Base-by-base conservation (phyloP, 2,888 invertebrate species). In the Lasioglossum pauxillum region DNA sequence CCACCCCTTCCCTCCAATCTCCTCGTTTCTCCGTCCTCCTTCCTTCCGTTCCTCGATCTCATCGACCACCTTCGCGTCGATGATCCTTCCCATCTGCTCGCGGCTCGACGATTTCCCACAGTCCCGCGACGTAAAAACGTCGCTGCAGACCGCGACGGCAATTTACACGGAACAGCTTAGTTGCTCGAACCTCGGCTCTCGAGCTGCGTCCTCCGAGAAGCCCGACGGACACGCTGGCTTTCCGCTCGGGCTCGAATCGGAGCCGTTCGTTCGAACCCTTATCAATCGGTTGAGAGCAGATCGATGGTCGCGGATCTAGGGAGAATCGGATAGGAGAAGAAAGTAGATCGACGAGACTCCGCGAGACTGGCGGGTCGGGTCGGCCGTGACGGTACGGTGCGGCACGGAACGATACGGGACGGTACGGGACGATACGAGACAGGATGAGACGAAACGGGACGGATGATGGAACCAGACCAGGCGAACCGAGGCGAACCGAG, bases 71-170 rank as follows among this genome's bases (percentile, higher is more conserved):
- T 79, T 84, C 83, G 82, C 78, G 75, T 79, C 88, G 78, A 86
- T 77, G 86, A 78, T 64, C 80, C 89, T 83, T 80, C 67, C 86
- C 88, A 85, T 90, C 88, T 88, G 83, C 84, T 88, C 83, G 71
- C 83, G 49, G 73, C 80, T 83, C 69, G 74, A 57, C 69, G 23
- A 76, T 80, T 81, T 73, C 80, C 77, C 88, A 84, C 84, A 57
- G 67, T 31, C 46, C 41, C 64, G 7, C 60, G 49, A 38, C 78
- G 78, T 49, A 57, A 64, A 38, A 75, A 60, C 46, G 2, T 44
- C 23, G 7, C 14, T 44, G 35, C 4, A 12, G 46, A n/a, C 46
- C 57, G 71, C 38, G 27, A 60, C 38, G 46, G 46, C 35, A 41
- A 38, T 60, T 41, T 46, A 23, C 41, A 0, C 44, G 53, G 0